Evolutionary conservation across 2,888 invertebrate species (phyloP).

Genomic region (Myathropa florea): DNA sequence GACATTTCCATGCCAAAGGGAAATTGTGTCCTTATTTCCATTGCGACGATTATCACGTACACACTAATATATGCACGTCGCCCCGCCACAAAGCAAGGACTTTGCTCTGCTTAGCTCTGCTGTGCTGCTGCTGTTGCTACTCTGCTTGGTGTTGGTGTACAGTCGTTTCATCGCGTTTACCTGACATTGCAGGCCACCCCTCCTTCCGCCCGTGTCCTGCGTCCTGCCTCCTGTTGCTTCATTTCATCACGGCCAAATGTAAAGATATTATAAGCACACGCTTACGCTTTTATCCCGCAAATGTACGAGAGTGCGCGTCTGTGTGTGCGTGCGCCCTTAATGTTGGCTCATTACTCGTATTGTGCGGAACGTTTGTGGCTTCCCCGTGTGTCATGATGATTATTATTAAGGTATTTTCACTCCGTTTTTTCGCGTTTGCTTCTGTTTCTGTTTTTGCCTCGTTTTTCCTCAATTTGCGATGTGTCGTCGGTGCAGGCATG

Average conservation of each 20-base stretch:
- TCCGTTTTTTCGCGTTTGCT: slow-evolving; percentile 11
- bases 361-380: slow-evolving; percentile 39
- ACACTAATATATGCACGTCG: slow-evolving; percentile 1
- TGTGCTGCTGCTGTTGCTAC: background rate
- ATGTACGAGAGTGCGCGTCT: background rate
- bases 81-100: background rate
- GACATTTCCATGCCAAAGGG: slow-evolving; percentile 31
- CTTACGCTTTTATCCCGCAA: slow-evolving; percentile 26
- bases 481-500: background rate
- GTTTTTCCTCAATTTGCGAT: background rate
- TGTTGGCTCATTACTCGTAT: slow-evolving; percentile 41
- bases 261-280: slow-evolving; percentile 28
- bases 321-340: slow-evolving; percentile 27
- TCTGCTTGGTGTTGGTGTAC: background rate
- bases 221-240: slow-evolving; percentile 20
- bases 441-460: background rate
- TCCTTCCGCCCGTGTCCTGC: background rate
- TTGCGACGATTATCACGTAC: slow-evolving; percentile 34
- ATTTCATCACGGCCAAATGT: slow-evolving; percentile 24
- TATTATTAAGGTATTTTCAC: slow-evolving; percentile 27
- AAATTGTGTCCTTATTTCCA: slow-evolving; percentile 29
- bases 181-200: background rate
- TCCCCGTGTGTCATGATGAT: slow-evolving; percentile 25
- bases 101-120: background rate
- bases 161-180: background rate